phyloP scores from a whole-genome alignment of 2,888 invertebrate species.

The Argyresthia goedartella region DNA sequence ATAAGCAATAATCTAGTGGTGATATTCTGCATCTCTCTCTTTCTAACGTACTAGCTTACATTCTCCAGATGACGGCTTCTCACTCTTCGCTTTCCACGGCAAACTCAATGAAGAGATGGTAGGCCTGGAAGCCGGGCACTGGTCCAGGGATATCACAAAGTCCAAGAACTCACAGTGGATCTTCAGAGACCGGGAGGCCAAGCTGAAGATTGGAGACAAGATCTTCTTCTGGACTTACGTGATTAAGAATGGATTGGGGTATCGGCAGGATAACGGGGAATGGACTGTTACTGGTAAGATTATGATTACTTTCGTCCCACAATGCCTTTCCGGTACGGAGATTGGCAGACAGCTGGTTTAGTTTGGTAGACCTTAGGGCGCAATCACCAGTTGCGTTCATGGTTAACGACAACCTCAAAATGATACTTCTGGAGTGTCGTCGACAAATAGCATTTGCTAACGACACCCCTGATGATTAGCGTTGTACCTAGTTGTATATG shows the following conservation, averaged over 20 bases:
- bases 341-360: too few species aligned
- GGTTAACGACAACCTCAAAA: too few species aligned
- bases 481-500: too few species aligned
- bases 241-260: conserved; percentile 77
- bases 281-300: conserved; percentile 64
- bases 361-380: too few species aligned
- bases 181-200: conserved; percentile 72
- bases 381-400: too few species aligned
- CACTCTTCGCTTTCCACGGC: conserved; percentile 81
- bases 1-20: too few species aligned
- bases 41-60: background rate
- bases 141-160: conserved; percentile 74
- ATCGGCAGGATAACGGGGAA: conserved; percentile 73
- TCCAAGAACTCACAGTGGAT: conserved; percentile 75
- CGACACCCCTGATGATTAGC: too few species aligned
- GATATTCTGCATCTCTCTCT: background rate
- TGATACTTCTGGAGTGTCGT: too few species aligned
- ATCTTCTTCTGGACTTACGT: conserved; percentile 84
- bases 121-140: conserved; percentile 76
- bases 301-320: background rate
- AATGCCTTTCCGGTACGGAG: background rate
- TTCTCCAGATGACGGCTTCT: conserved; percentile 73
- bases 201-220: conserved; percentile 74
- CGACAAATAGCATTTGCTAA: too few species aligned
- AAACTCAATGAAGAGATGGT: conserved; percentile 81